Percentiles rank a stretch among this genome's conserved stretches.
phyloP scores from a whole-genome alignment of 1,140 invertebrate genomes.

The Cepaea nemoralis region DNA sequence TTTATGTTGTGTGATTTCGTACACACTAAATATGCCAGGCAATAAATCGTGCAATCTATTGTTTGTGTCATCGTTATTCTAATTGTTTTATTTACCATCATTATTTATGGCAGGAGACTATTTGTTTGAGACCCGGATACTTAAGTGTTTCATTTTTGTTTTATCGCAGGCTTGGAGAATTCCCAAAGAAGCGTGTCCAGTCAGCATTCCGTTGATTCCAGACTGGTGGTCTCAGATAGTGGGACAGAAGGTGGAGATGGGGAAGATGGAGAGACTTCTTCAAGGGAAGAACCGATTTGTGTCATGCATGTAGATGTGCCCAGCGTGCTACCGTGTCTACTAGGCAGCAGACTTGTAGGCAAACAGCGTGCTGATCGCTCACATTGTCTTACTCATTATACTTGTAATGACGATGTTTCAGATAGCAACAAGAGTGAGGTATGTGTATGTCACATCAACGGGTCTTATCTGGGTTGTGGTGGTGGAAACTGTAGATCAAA shows the following conservation, averaged over 20 bases:
- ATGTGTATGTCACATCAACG: too few relatives aligned
- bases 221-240: neutral
- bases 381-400: neutral
- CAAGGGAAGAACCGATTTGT: neutral
- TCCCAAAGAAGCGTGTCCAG: neutral
- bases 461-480: neutral
- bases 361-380: neutral
- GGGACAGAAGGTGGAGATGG: constrained; percentile 14
- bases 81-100: too few relatives aligned
- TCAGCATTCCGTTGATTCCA: neutral
- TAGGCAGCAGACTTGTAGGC: neutral
- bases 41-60: too few relatives aligned
- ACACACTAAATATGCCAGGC: too few relatives aligned
- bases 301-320: neutral
- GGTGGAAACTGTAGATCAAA: neutral
- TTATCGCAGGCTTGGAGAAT: neutral
- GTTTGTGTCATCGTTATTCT: too few relatives aligned
- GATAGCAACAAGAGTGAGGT: neutral
- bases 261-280: neutral
- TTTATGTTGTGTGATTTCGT: too few relatives aligned
- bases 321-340: neutral
- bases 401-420: too few relatives aligned
- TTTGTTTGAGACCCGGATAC: too few relatives aligned
- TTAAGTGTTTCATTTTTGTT: neutral
- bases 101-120: too few relatives aligned